Conservation (phyloP, 1,140 invertebrate species). For the Anadara kagoshimensis region DNA sequence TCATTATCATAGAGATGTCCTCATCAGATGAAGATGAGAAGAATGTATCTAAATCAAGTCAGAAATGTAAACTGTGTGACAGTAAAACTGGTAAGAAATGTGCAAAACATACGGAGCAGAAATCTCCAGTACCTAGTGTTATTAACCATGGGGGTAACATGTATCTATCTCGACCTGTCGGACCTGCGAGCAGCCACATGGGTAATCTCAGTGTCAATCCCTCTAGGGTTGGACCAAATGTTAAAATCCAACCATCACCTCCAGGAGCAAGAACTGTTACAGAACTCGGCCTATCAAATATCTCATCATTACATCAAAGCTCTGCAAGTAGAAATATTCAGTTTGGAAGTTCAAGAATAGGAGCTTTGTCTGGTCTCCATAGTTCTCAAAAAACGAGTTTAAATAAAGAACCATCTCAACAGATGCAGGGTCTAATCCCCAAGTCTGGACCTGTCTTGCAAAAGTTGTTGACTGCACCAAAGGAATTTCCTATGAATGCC, state of each 20-base stretch:
- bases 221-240: neutral
- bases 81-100: conserved; percentile 4
- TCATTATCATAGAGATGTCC: conserved; percentile 41
- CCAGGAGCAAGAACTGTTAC: conserved; percentile 22
- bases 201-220: neutral
- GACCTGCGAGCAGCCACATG: neutral
- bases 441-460: too few relatives aligned
- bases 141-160: neutral
- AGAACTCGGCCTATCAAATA: neutral
- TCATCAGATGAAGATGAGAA: conserved; percentile 38
- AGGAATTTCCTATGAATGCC: too few relatives aligned
- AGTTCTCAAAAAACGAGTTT: too few relatives aligned
- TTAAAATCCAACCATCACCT: conserved; percentile 22
- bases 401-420: too few relatives aligned
- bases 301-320: too few relatives aligned
- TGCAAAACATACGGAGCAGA: neutral
- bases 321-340: too few relatives aligned
- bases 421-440: too few relatives aligned
- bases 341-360: too few relatives aligned
- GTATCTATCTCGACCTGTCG: neutral
- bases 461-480: too few relatives aligned
- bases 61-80: neutral
- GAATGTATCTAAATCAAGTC: neutral
- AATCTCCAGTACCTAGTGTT: neutral
- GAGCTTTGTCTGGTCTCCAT: too few relatives aligned